phyloP scores from a whole-genome alignment of 2,113 vertebrate species.

The Psettodes erumei region DNA sequence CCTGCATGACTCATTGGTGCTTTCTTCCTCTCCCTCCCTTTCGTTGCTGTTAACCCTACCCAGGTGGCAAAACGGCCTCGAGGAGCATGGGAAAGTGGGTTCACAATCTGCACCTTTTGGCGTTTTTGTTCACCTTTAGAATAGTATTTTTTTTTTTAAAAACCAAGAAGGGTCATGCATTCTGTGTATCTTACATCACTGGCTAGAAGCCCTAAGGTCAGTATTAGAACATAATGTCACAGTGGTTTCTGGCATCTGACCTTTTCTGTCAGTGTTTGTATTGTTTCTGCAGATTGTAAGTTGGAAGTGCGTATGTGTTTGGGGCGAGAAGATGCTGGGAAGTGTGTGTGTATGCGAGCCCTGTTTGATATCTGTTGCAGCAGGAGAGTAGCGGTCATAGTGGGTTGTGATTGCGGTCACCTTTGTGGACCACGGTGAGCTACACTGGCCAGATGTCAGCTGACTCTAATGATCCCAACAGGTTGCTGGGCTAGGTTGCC shows the following conservation, averaged over 20 bases:
- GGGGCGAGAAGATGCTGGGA: slow-evolving; percentile 20
- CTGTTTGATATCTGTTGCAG: slow-evolving; percentile 65
- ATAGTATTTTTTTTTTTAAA: too few relatives aligned
- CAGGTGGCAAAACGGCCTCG: slow-evolving; percentile 71
- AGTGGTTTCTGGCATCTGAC: slow-evolving; percentile 31
- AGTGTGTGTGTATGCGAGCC: slow-evolving; percentile 39
- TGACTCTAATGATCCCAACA: slow-evolving; percentile 79
- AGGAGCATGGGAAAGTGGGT: slow-evolving; percentile 50
- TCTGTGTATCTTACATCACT: not conserved
- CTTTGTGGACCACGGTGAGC: slow-evolving; percentile 59
- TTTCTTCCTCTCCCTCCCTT: slow-evolving; percentile 54
- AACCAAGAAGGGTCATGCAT: slow-evolving; percentile 15
- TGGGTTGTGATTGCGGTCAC: slow-evolving; percentile 65
- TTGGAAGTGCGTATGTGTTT: slow-evolving; percentile 10
- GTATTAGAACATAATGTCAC: slow-evolving; percentile 14
- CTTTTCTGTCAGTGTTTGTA: slow-evolving; percentile 19
- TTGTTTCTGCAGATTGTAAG: slow-evolving; percentile 16
- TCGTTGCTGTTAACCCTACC: slow-evolving; percentile 64
- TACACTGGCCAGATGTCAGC: slow-evolving; percentile 76
- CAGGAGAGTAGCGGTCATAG: slow-evolving; percentile 46
- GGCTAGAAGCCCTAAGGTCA: not conserved
- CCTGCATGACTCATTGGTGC: slow-evolving; percentile 70
- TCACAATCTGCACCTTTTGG: slow-evolving; percentile 43
- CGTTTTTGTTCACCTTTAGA: slow-evolving; percentile 32
- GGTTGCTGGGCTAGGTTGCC: slow-evolving; percentile 78